Base-by-base conservation (phyloP, 2,888 invertebrate species). In the Peribatodes rhomboidaria region DNA sequence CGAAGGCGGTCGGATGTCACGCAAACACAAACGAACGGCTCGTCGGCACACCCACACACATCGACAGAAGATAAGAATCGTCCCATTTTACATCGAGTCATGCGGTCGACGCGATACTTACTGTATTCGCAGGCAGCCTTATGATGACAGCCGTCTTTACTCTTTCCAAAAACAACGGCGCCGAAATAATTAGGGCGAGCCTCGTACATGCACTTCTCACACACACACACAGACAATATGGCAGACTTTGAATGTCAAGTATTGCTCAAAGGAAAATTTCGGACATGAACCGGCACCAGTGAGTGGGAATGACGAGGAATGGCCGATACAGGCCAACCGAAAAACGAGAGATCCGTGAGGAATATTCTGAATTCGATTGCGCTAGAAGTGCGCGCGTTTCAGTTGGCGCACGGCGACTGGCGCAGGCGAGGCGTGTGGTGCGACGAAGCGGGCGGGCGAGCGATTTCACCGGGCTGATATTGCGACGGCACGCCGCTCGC, bases 381-480 rank as follows among this genome's bases (percentile, higher is more conserved):
- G 87, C 87, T 88, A 90, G 86, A 88, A 86, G 92, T 92, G 93
- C 92, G 92, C 91, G 90, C 93, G 92, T 91, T 92, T 90, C 93
- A 89, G 92, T 92, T 91, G 92, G 92, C 92, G 92, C 92, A 92
- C 89, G 87, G 89, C 90, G 92, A 92, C 92, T 92, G 91, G 93
- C 91, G 91, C 92, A 90, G 90, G 89, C 90, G 82, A 89, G 92
- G 91, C 88, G 87, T 83, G 90, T 85, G 90, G 89, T 85, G 90
- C 85, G 90, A 80, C 86, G 89, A 84, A 82, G 90, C 90, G 90
- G 90, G 91, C 90, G 91, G 90, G 89, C 89, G 89, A 88, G 90
- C 90, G 92, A 92, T 93, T 92, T 92, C 92, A 92, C 92, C 91
- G 92, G 89, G 90, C 89, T 89, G 91, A 92, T 92, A 92, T 90